Percentiles rank a stretch among this genome's conserved stretches.
Conservation (phyloP, 2,797 vertebrate species). For the Brachymystax lenok region DNA sequence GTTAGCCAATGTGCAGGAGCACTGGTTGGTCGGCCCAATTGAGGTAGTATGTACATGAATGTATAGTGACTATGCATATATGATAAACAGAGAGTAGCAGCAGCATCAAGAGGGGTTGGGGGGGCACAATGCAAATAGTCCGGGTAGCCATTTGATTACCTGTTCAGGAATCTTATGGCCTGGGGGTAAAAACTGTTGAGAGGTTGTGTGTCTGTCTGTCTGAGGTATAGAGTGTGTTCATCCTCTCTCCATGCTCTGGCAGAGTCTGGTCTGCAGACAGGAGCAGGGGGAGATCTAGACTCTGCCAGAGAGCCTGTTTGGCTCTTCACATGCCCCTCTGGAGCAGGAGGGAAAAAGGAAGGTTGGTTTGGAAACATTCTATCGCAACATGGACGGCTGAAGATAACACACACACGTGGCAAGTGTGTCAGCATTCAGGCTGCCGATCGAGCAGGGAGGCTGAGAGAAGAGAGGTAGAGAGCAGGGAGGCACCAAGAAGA, state of each 20-base stretch:
- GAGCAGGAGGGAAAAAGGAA: slow-evolving; percentile 47
- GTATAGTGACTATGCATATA: too few relatives aligned
- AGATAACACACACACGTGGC: slow-evolving; percentile 64
- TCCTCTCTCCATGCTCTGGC: not conserved
- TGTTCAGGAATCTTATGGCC: too few relatives aligned
- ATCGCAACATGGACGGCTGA: slow-evolving; percentile 71
- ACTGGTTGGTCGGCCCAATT: too few relatives aligned
- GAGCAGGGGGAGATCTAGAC: not conserved
- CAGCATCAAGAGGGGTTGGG: too few relatives aligned
- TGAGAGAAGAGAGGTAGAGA: slow-evolving; percentile 17
- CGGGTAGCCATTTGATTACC: too few relatives aligned
- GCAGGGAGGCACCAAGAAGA: slow-evolving; percentile 21
- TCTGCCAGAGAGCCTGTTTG: slow-evolving; percentile 62
- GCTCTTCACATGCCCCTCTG: slow-evolving; percentile 44
- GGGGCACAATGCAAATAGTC: too few relatives aligned
- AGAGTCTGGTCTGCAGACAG: not conserved
- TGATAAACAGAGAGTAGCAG: too few relatives aligned
- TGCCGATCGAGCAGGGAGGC: slow-evolving; percentile 17
- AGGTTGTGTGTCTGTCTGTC: not conserved
- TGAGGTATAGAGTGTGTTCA: not conserved
- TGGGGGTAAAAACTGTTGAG: too few relatives aligned
- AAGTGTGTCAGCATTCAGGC: slow-evolving; percentile 44
- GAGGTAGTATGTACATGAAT: too few relatives aligned
- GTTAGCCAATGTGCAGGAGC: too few relatives aligned
- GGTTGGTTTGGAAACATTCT: slow-evolving; percentile 51